Percentiles rank a stretch among this genome's conserved stretches.
Conservation (phyloP, 2,888 invertebrate genomes). For the Liopterus haemorrhoidalis region DNA sequence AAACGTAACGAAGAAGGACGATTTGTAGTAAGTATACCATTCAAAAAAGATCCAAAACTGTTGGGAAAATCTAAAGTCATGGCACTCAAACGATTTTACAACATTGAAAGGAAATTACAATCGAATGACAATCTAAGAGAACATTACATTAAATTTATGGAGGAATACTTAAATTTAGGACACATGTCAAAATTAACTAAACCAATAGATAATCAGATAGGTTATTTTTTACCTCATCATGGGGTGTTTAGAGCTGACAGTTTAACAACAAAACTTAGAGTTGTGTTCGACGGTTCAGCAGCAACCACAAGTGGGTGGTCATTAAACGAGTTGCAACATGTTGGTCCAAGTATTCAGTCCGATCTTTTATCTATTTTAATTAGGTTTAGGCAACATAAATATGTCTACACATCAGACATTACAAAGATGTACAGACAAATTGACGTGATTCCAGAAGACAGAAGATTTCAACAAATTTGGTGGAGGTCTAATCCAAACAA, state of each 20-base stretch:
- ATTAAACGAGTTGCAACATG: constrained; percentile 28
- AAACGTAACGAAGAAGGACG: background rate
- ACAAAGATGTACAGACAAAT: constrained; percentile 27
- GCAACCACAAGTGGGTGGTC: constrained; percentile 23
- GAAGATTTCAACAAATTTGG: no score
- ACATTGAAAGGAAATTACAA: constrained; percentile 22
- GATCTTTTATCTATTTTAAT: constrained; percentile 28
- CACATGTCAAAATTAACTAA: constrained; percentile 1
- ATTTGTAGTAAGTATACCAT: background rate
- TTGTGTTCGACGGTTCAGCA: constrained; percentile 31
- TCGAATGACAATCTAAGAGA: constrained; percentile 13
- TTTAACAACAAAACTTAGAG: constrained; percentile 27
- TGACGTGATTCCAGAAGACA: no score
- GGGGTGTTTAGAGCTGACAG: constrained; percentile 25
- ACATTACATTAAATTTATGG: constrained; percentile 23
- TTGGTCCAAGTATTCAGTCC: constrained; percentile 25
- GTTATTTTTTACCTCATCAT: no score
- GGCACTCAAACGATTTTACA: constrained; percentile 21
- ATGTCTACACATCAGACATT: constrained; percentile 23
- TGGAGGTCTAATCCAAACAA: no score
- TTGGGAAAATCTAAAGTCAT: constrained; percentile 17
- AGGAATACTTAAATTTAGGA: constrained; percentile 20
- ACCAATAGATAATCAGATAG: background rate
- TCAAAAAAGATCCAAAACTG: constrained; percentile 4
- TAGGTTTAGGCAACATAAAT: constrained; percentile 22